Evolutionary conservation across 2,888 invertebrate genomes (phyloP).

Genomic region (Oligia fasciuncula): DNA sequence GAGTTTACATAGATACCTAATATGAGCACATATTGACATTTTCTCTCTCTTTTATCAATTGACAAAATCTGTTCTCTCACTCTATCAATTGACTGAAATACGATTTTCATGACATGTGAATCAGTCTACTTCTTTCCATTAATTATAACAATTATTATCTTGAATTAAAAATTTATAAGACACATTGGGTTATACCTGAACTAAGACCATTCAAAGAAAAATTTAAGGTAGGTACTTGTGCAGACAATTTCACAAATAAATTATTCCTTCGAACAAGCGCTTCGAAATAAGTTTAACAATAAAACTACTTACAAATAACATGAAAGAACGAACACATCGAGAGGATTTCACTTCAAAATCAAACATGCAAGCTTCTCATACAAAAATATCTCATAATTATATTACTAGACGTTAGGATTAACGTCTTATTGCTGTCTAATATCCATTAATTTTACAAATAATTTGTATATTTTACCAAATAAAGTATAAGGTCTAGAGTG

Average conservation of each 20-base stretch:
- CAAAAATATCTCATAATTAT: slow-evolving; percentile 76
- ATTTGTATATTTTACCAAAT: slow-evolving; percentile 52
- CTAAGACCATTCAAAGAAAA: slow-evolving; percentile 1
- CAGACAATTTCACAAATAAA: slow-evolving; percentile 50
- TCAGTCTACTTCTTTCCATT: slow-evolving; percentile 1
- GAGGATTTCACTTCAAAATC: slow-evolving; percentile 62
- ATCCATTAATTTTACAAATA: slow-evolving; percentile 58
- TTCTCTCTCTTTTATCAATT: slow-evolving; percentile 46
- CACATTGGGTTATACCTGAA: slow-evolving; percentile 40
- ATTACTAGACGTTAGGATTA: slow-evolving; percentile 66
- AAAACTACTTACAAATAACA: slow-evolving; percentile 39
- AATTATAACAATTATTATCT: neutral
- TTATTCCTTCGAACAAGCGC: slow-evolving; percentile 50
- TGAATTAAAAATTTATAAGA: slow-evolving; percentile 40
- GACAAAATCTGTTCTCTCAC: slow-evolving; percentile 34
- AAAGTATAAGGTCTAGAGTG: slow-evolving; percentile 35
- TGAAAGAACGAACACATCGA: slow-evolving; percentile 59
- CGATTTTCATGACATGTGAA: slow-evolving; percentile 6
- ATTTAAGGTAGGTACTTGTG: slow-evolving; percentile 44
- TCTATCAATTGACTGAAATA: slow-evolving; percentile 32
- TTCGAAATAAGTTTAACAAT: slow-evolving; percentile 32
- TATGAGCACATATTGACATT: slow-evolving; percentile 1
- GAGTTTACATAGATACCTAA: neutral
- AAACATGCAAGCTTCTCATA: slow-evolving; percentile 70
- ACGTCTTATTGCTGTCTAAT: slow-evolving; percentile 70